Base-by-base conservation (phyloP, 2,113 vertebrate genomes). In the Phycodurus eques region DNA sequence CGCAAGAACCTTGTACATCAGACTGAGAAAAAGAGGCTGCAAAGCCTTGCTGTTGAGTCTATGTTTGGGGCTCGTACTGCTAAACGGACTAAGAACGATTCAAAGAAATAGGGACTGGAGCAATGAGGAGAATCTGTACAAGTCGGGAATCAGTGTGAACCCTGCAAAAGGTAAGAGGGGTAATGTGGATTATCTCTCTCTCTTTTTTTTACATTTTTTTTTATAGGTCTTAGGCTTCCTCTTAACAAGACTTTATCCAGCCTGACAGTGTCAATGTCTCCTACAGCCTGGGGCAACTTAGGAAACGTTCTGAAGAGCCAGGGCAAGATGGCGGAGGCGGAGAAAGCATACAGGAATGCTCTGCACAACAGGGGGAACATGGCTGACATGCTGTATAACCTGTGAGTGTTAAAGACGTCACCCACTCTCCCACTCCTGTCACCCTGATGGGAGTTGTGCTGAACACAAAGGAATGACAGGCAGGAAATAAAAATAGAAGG, bases 351-450 rank as follows among this genome's bases (percentile, higher is more conserved):
- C 86, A 95, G 98, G 86, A 98, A 98, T 70, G 96, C 97, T 82
- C 94, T 99, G 89, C 96, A 96, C 92, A 98, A 98, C 92, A 93
- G 97, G 74, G 95, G 98, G 85, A 99, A 99, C 94, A 99, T 99
- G 98, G 98, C 97, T 39, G 98, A 99, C 92, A 99, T 99, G 97
- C 94, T 99, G 84, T 99, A 99, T 88, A 99, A 99, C 92, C 92
- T 99, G 98, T 99, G 90, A 98, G 98, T 98, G 92, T 66, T 71
- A 47, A 2, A 76, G 63, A 72, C 56, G 2, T 12, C n/a, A 62
- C 46, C 57, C 0, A 15, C 20, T 64, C 62, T 53, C 3, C 47
- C n/a, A n/a, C 56, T 31, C 64, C 47, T 57, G 71, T 70, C 49
- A 68, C 47, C 78, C 51, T 47, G 71, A 81, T 10, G 53, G 53